A percentile compares a stretch with the other conserved stretches of the same genome.
phyloP scores from a whole-genome alignment of 2,888 invertebrate genomes.

The Diaperis boleti region DNA sequence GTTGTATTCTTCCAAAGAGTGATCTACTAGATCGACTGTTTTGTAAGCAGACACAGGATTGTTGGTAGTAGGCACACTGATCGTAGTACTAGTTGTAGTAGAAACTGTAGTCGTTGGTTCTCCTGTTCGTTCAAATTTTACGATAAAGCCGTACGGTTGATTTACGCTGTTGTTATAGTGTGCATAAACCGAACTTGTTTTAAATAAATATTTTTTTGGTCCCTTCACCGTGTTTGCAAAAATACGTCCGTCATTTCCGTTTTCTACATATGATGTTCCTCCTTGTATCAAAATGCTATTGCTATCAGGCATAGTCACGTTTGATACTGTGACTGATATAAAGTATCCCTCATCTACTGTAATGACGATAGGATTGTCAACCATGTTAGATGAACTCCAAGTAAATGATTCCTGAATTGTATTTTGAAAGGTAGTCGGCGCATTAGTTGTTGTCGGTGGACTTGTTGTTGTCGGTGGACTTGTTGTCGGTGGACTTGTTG shows the following conservation, averaged over 20 bases:
- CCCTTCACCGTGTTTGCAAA: slow-evolving; percentile 20
- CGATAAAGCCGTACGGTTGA: not conserved
- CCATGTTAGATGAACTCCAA: not conserved
- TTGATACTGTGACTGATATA: slow-evolving; percentile 19
- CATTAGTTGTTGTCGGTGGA: no score
- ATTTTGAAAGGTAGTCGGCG: no score
- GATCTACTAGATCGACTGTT: slow-evolving; percentile 18
- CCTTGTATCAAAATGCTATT: slow-evolving; percentile 22
- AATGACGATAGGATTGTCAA: slow-evolving; percentile 14
- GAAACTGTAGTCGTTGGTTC: slow-evolving; percentile 16
- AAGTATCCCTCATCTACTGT: slow-evolving; percentile 19
- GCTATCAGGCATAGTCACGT: slow-evolving; percentile 7
- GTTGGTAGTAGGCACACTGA: slow-evolving; percentile 17
- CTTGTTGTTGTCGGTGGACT: no score
- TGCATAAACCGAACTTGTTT: slow-evolving; percentile 14
- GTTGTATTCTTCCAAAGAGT: slow-evolving; percentile 4
- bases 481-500: no score
- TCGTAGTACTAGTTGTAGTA: slow-evolving; percentile 16
- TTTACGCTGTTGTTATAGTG: not conserved
- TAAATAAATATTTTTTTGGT: slow-evolving; percentile 21
- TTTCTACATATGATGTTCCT: not conserved
- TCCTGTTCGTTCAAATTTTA: slow-evolving; percentile 14
- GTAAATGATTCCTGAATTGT: slow-evolving; percentile 9
- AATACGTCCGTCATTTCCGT: slow-evolving; percentile 17
- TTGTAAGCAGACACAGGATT: slow-evolving; percentile 13